Evolutionary conservation across 1,140 invertebrate species (phyloP).

Genomic region (Musca domestica): DNA sequence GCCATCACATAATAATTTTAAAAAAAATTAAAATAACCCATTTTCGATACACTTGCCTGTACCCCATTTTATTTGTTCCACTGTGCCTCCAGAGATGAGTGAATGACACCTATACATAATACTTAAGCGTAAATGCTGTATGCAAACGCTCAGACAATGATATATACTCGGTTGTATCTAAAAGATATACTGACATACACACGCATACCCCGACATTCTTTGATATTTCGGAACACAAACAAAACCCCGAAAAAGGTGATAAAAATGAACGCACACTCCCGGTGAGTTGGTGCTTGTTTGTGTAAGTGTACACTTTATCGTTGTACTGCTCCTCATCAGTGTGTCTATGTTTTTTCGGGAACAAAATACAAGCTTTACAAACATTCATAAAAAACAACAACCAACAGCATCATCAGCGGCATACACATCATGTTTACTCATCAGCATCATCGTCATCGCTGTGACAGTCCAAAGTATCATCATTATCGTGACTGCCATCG

Average conservation of each 20-base stretch:
- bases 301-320: not conserved
- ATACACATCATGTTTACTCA: not conserved
- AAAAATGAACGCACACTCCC: not conserved
- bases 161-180: too few species aligned
- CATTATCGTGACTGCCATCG: not conserved
- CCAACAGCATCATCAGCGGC: not conserved
- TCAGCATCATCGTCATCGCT: not conserved
- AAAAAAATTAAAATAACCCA: too few species aligned
- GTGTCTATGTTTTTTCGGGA: too few species aligned
- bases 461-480: not conserved
- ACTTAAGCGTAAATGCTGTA: not conserved
- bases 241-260: conserved; percentile 5
- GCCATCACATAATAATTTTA: too few species aligned
- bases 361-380: too few species aligned
- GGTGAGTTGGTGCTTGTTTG: not conserved
- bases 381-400: too few species aligned
- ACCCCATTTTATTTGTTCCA: too few species aligned
- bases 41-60: too few species aligned
- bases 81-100: not conserved
- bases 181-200: too few species aligned
- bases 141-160: too few species aligned
- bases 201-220: not conserved
- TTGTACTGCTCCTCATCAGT: too few species aligned
- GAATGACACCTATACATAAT: conserved; percentile 1
- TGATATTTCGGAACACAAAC: conserved; percentile 2